phyloP scores from a whole-genome alignment of 2,888 invertebrate genomes.

The Ditula angustiorana region DNA sequence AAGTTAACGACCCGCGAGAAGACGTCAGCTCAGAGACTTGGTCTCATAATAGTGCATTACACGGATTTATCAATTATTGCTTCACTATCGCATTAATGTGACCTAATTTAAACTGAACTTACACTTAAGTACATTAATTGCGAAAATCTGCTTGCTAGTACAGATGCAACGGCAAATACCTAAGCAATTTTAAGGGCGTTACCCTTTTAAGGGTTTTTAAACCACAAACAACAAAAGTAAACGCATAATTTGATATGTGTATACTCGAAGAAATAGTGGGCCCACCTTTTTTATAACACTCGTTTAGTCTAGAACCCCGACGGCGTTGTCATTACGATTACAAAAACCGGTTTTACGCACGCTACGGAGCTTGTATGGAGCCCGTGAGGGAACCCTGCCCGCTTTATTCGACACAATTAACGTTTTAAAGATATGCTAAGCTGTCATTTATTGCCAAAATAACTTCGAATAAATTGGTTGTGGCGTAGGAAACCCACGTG shows the following conservation, averaged over 20 bases:
- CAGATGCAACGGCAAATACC: background rate
- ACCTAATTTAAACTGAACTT: background rate
- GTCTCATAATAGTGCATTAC: conserved; percentile 12
- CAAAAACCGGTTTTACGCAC: conserved; percentile 42
- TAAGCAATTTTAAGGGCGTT: background rate
- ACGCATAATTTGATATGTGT: background rate
- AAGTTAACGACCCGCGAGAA: conserved; percentile 35
- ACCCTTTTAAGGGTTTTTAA: background rate
- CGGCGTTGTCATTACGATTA: conserved; percentile 41
- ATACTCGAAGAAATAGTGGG: conserved; percentile 2
- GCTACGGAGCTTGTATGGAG: conserved; percentile 35
- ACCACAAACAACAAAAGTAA: background rate
- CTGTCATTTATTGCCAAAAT: conserved; percentile 39
- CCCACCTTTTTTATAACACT: conserved; percentile 28
- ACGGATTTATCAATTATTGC: conserved; percentile 2
- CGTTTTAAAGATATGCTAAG: conserved; percentile 35
- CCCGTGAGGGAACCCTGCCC: conserved; percentile 32
- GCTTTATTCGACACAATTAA: conserved; percentile 32
- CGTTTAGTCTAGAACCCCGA: conserved; percentile 38
- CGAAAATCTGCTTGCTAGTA: no score
- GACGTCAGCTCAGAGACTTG: conserved; percentile 23
- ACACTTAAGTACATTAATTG: background rate
- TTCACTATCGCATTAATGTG: background rate
- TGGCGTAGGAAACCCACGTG: conserved; percentile 3
- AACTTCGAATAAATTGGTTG: conserved; percentile 24